phyloP scores from a whole-genome alignment of 2,113 vertebrate genomes.

The Oceanites oceanicus region DNA sequence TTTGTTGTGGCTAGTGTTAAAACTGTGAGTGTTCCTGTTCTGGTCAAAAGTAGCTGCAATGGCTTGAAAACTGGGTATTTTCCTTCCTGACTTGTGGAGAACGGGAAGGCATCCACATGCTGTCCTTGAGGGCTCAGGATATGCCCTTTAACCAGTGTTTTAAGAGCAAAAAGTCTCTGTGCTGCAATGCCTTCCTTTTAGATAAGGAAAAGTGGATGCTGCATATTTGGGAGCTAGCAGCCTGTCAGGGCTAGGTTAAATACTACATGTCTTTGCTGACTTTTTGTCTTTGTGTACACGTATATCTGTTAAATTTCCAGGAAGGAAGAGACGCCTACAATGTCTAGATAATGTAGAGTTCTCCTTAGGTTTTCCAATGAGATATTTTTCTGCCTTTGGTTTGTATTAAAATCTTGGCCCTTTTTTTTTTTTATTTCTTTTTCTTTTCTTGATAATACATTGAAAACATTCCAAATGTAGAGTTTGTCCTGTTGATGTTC shows the following conservation, averaged over 20 bases:
- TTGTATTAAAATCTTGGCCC: neutral
- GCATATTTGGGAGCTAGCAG: neutral
- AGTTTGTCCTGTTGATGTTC: neutral
- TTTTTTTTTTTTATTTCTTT: neutral
- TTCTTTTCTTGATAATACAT: neutral
- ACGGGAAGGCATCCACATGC: accelerated
- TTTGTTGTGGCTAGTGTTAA: neutral
- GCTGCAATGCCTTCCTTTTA: neutral
- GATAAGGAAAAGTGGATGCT: conserved; percentile 18
- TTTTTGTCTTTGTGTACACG: neutral
- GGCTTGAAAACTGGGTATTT: neutral
- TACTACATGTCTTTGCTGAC: neutral
- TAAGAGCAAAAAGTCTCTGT: neutral
- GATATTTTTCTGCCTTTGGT: neutral
- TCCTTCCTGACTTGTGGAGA: neutral
- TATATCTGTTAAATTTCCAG: neutral
- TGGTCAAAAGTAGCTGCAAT: neutral
- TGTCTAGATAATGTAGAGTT: neutral
- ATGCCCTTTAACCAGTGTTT: neutral
- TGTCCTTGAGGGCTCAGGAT: neutral
- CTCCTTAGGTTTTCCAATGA: neutral
- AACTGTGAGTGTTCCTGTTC: neutral
- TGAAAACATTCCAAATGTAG: neutral
- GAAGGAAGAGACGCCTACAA: neutral
- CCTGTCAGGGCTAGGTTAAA: neutral